Conservation (phyloP, 2,797 vertebrate genomes). For the Limosa lapponica region DNA sequence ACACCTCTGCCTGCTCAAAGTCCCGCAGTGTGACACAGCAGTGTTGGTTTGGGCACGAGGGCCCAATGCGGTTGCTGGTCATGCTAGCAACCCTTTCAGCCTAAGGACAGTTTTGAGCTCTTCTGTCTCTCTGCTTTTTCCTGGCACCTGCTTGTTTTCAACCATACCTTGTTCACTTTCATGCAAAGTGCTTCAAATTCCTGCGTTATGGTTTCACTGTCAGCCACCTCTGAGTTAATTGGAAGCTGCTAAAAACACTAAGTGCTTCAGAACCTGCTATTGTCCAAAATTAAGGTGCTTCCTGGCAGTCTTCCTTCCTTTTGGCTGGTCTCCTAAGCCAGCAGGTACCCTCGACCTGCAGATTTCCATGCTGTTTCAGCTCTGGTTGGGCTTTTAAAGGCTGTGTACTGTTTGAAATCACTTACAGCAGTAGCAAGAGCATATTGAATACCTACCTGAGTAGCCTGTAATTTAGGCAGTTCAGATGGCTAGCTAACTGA, state of each 20-base stretch:
- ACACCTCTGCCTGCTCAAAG: too few species aligned
- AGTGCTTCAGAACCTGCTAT: not conserved
- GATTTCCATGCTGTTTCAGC: not conserved
- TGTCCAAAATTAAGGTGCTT: not conserved
- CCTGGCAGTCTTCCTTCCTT: not conserved
- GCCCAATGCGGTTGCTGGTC: fast-evolving
- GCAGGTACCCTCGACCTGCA: not conserved
- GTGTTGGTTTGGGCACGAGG: fast-evolving
- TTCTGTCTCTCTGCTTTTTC: not conserved
- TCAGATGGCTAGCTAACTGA: not conserved
- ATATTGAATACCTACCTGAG: not conserved
- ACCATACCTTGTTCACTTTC: not conserved
- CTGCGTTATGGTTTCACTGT: not conserved
- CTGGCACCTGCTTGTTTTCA: not conserved
- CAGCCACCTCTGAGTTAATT: not conserved
- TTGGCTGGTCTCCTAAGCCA: not conserved
- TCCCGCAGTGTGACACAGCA: fast-evolving
- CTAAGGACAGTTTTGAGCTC: not conserved
- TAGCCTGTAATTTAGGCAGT: not conserved
- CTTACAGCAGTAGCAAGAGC: not conserved
- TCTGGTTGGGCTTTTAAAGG: not conserved
- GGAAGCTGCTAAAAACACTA: not conserved
- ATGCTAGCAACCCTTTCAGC: not conserved
- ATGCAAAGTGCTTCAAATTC: not conserved
- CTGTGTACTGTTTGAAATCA: not conserved